Base-by-base conservation (phyloP, 2,888 invertebrate species). In the Cyclophora punctaria region DNA sequence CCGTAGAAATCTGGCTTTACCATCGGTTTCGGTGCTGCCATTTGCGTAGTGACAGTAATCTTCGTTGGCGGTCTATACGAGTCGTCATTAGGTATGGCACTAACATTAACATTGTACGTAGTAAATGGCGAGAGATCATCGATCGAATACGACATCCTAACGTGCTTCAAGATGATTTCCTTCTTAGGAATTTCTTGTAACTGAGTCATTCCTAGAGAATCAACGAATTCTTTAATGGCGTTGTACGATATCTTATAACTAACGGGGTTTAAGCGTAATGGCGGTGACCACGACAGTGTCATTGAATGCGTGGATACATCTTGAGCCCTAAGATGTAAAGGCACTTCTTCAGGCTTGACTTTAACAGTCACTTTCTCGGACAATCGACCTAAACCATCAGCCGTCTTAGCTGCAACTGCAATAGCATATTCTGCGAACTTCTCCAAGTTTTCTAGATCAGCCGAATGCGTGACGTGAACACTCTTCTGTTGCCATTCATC, bases 11-110 rank as follows among this genome's bases (percentile, higher is more conserved):
- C 97, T 0, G 97, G 97, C 71, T 97, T 95, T 0, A 97, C 97
- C 97, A 97, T 97, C 0, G 97, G 97, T 66, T 97, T 96, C 0
- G 97, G 97, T 0, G 97, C 97, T 43, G 97, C 97, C 97, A 97
- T 97, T 84, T 97, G 97, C 0, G 97, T 97, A 3, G 97, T 98
- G 0, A 97, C 97, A 0, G 95, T 96, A 48, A 97, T 97, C 80
- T 96, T 96, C 0, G 96, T 96, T 0, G 97, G 97, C 4, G 97
- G 97, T 62, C 95, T 90, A 74, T 96, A 96, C 3, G 93, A 92
- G 57, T 93, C 92, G 67, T 96, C 96, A 47, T 93, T 92, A 2
- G 97, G 96, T 59, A 96, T 93, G 48, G 96, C 96, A 79, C 95
- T 96, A 7, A 97, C 96, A 74, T 98, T 98, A 1, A 98, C 97